phyloP scores from a whole-genome alignment of 2,888 invertebrate genomes.

The Ormyrus rosae region DNA sequence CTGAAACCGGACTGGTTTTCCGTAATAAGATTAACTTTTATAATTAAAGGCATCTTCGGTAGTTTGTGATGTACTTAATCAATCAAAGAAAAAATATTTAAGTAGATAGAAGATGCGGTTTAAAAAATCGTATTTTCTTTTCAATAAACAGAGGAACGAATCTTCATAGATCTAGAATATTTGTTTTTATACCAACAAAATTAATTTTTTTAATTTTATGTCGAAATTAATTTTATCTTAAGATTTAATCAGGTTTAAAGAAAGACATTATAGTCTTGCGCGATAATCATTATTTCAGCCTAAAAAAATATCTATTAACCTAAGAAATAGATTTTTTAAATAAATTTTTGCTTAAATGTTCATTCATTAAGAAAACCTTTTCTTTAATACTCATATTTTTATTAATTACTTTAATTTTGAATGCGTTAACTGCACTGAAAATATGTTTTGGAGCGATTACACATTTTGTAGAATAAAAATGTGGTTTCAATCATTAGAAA shows the following conservation, averaged over 20 bases:
- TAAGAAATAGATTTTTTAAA: constrained; percentile 18
- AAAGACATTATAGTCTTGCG: constrained; percentile 24
- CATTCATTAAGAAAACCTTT: too few species aligned
- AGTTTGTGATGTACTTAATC: background rate
- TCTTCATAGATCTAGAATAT: constrained; percentile 10
- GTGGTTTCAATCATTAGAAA: background rate
- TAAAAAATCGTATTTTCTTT: constrained; percentile 35
- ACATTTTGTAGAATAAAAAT: too few species aligned
- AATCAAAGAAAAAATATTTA: constrained; percentile 43
- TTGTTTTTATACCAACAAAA: constrained; percentile 33
- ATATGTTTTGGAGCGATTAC: too few species aligned
- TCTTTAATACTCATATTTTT: too few species aligned
- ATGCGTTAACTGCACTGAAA: too few species aligned
- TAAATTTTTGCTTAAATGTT: constrained; percentile 1
- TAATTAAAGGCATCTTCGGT: background rate
- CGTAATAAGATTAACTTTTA: background rate
- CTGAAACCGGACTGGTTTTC: background rate
- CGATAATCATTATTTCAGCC: constrained; percentile 24
- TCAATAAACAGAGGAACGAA: constrained; percentile 17
- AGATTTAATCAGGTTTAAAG: background rate
- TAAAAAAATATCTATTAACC: constrained; percentile 2
- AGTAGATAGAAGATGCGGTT: constrained; percentile 17
- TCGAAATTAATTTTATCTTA: constrained; percentile 27
- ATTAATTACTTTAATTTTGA: too few species aligned
- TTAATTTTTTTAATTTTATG: constrained; percentile 21